Percentiles rank a stretch among this genome's conserved stretches.
Evolutionary conservation across 2,113 vertebrate species (phyloP).

Genomic region (Gadus chalcogrammus): DNA sequence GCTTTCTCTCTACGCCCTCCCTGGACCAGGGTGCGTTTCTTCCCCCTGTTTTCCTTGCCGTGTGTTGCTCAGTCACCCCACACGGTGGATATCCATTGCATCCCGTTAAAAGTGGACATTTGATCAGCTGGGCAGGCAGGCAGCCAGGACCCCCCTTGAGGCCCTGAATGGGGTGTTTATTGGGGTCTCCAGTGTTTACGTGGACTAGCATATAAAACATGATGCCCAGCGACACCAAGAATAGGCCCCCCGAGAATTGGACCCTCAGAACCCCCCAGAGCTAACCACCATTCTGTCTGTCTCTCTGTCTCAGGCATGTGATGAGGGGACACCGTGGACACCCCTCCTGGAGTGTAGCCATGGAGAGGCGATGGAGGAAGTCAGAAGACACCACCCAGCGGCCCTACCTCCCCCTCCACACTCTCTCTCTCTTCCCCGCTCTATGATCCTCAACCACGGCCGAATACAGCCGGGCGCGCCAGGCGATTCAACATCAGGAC

Average conservation of each 20-base stretch:
- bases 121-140: constrained; percentile 23
- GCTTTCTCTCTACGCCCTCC: not conserved
- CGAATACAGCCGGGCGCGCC: constrained; percentile 50
- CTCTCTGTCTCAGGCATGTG: constrained; percentile 66
- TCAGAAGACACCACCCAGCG: constrained; percentile 25
- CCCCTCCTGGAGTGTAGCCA: constrained; percentile 42
- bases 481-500: constrained; percentile 14
- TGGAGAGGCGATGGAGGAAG: constrained; percentile 37
- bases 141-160: constrained; percentile 18
- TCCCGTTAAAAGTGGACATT: constrained; percentile 12
- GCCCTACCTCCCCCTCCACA: constrained; percentile 2
- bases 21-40: not conserved
- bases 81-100: not conserved
- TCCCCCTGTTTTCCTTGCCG: not conserved
- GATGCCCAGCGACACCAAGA: constrained; percentile 27
- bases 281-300: constrained; percentile 45
- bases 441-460: constrained; percentile 29
- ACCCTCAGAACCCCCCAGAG: constrained; percentile 20
- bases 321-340: constrained; percentile 36
- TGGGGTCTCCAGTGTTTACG: constrained; percentile 39
- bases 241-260: constrained; percentile 44
- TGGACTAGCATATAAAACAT: constrained; percentile 14
- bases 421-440: constrained; percentile 8
- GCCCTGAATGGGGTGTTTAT: constrained; percentile 9
- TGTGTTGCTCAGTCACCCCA: constrained; percentile 28